Evolutionary conservation across 2,888 invertebrate genomes (phyloP), one percentile per base, ranked within the genome.

Genomic region (Drosophila vallismaia): DNA sequence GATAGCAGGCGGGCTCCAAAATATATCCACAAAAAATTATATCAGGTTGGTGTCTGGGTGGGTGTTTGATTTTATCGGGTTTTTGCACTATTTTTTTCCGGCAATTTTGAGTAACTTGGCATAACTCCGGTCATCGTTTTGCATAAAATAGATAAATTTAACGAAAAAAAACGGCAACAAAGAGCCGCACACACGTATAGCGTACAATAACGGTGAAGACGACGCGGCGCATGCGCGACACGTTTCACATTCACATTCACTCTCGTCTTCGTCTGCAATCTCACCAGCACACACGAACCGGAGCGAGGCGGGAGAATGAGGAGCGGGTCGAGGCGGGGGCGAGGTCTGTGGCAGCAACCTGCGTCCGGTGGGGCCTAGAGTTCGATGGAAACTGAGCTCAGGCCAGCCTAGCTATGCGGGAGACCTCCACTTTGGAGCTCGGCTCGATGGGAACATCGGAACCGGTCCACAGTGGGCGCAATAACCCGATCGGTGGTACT

Each of bases 371-470:
- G 72, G 80, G 88, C 82, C 80, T 84, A 88, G 81, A 89, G 89
- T 83, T 83, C 79, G 88, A 83, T 84, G 80, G 83, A 79, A 81
- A 89, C 89, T 89, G 79, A 89, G 56, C 86, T 81, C 84, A 88
- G 28, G 5, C 6, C 28, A 4, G 28, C 0, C 28, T 28, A 28
- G 70, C 74, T 75, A 72, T 78, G 72, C 58, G 77, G 84, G 75
- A 66, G 75, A 69, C 74, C 67, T 44, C 69, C 45, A 50, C 52
- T 49, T 53, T 51, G 50, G 56, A 31, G 62, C 40, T 38, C 46
- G 40, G 56, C 57, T 46, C 66, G 53, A 62, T 62, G 50, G 26
- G 31, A 36, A 24, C 36, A 38, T 9, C 50, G 68, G 74, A 84
- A 84, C 84, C 84, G 84, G 87, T 84, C 84, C 73, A 44, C 44